Evolutionary conservation across 2,888 invertebrate genomes (phyloP).

Genomic region (Chouioia cunea): DNA sequence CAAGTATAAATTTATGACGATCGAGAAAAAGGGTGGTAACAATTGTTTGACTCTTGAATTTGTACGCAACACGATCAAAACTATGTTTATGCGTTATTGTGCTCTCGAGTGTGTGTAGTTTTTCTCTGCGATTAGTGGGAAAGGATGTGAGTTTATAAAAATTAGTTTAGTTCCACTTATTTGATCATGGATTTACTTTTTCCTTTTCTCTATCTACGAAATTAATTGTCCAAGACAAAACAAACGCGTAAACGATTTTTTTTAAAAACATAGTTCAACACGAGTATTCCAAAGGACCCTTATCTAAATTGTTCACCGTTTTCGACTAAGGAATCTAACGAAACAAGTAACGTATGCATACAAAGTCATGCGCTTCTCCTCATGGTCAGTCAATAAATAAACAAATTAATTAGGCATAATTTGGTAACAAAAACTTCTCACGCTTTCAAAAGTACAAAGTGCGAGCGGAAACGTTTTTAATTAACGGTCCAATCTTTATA

Average conservation of each 20-base stretch:
- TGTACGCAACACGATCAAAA: constrained; percentile 41
- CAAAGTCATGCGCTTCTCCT: too few species aligned
- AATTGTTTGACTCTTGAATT: constrained; percentile 36
- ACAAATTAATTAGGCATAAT: constrained; percentile 24
- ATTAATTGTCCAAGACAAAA: too few species aligned
- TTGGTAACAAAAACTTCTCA: constrained; percentile 11
- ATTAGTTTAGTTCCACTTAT: too few species aligned
- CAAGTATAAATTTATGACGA: constrained; percentile 28
- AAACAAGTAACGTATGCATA: too few species aligned
- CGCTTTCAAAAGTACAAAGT: constrained; percentile 2
- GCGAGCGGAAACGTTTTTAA: constrained; percentile 33
- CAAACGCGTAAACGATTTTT: too few species aligned
- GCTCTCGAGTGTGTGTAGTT: constrained; percentile 16
- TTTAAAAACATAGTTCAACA: too few species aligned
- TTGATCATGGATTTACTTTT: too few species aligned
- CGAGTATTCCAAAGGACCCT: too few species aligned
- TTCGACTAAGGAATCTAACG: too few species aligned
- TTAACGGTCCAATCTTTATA: constrained; percentile 32
- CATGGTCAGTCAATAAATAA: neutral
- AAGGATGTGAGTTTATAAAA: neutral
- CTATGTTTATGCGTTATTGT: constrained; percentile 31
- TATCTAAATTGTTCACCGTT: too few species aligned
- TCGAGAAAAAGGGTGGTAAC: constrained; percentile 37
- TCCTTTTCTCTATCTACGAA: too few species aligned
- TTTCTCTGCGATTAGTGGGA: constrained; percentile 1